Evolutionary conservation across 2,888 invertebrate genomes (phyloP), one percentile per base, ranked within the genome.

Genomic region (Pachycephus smyrnensis): DNA sequence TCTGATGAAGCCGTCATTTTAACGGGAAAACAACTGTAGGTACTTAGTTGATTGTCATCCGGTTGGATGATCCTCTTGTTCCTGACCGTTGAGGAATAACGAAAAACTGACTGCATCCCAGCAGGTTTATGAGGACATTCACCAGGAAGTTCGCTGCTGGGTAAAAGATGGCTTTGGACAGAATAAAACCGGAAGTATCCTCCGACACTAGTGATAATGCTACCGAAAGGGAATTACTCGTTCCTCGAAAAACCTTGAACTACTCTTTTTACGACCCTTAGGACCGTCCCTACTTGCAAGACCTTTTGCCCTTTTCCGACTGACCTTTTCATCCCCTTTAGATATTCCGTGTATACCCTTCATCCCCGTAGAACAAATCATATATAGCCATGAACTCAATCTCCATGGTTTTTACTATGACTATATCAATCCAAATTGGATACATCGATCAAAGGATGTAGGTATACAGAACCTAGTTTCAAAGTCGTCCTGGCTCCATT

Each of bases 211-310:
- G 71, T 36, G 74, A 30, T 74, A 73, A 75, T 73, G 76, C 73
- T 73, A 73, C 55, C 71, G 40, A 73, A 76, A 73, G 76, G 73
- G 68, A 78, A 78, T 76, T 78, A 76, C 76, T 77, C 74, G 55
- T 68, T 68, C 77, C 77, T 74, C 74, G 36, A 33, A 71, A 71
- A 71, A 33, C 71, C 71, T 33, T 31, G 33, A 33, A 30, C 71
- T 55, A 55, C 55, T 55, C 55, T 55, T 55, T 55, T 55, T 55
- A 55, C 55, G 23, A 55, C 9, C 23, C 23, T 55, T 55, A 55
- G 55, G 23, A 55, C 55, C 23, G 55, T 55, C 55, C 55, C 55
- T 55, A 55, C 55, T 55, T 55, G 55, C 55, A 55, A 55, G 55
- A 55, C 55, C 55, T 55, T 55, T 55, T 55, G 55, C 55, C 55